These are phyloP conservation scores for Athalia cordata DNA, from an alignment of 2,888 invertebrate species.

Conservation along the genomic window DNA sequence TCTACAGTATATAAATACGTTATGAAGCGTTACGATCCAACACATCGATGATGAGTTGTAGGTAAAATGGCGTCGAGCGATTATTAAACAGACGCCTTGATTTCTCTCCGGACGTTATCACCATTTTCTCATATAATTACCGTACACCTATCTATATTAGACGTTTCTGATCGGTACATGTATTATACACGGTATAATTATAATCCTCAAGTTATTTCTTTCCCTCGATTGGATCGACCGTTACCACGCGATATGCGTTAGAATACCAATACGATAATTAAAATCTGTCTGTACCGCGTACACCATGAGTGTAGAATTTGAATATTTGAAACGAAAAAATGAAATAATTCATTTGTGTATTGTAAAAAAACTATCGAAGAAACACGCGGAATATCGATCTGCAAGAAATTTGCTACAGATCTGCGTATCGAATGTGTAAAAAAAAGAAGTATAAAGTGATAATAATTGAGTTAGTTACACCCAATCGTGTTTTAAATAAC, in stretches of 20 bases:
- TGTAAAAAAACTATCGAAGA: not conserved
- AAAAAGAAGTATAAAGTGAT: too few relatives aligned
- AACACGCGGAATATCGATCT: not conserved
- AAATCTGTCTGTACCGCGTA: not conserved
- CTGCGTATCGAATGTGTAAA: too few relatives aligned
- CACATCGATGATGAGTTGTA: not conserved
- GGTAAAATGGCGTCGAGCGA: too few relatives aligned
- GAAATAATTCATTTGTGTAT: not conserved
- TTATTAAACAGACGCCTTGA: not conserved
- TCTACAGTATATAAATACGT: not conserved
- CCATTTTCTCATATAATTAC: constrained; percentile 22
- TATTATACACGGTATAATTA: too few relatives aligned
- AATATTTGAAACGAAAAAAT: not conserved
- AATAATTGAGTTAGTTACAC: too few relatives aligned
- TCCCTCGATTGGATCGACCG: too few relatives aligned
- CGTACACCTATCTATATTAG: not conserved
- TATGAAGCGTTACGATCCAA: constrained; percentile 13
- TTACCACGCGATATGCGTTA: too few relatives aligned
- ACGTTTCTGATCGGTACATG: too few relatives aligned
- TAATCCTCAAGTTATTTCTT: too few relatives aligned
- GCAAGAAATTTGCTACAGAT: not conserved
- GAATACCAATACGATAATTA: too few relatives aligned
- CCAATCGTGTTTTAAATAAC: too few relatives aligned
- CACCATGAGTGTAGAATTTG: not conserved
- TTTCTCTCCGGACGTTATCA: constrained; percentile 28